Evolutionary conservation across 2,797 vertebrate genomes (phyloP), one percentile per base, ranked within the genome.

Genomic region (Schizopygopsis pylzovi): DNA sequence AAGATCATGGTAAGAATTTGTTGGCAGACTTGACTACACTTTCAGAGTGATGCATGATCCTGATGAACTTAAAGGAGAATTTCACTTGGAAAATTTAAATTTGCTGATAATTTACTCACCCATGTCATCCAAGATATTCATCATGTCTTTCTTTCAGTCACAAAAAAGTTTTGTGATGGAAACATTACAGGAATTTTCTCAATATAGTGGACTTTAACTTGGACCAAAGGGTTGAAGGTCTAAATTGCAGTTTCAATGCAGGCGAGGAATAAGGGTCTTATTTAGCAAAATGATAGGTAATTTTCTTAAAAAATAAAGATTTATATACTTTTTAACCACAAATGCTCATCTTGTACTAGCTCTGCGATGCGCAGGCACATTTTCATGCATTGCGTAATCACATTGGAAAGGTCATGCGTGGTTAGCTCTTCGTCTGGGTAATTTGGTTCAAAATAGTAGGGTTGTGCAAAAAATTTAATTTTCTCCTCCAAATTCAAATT

Each of bases 1-100:
- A 87, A 20, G 79, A 80, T 54, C 59, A 76, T 79, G 77, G 86
- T 87, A 84, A 76, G 47, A 73, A 37, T 70, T 20, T 25, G 54
- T 45, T 20, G 18, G 25, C 9, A 16, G 59, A 47, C 49, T 25
- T 33, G 3, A 47, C 37, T 25, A 54, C 45, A 28, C 41, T 33
- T 33, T 65, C 11, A 37, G 28, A 68, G 28, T 39, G 11, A 68
- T 49, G 22, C 39, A 25, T 59, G 37, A 41, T 59, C 12, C 37
- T 41, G 37, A 25, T 59, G 12, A 25, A 22, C 22, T 37, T 52
- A 16, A 52, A 49, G 49, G 15, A 49, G 15, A 49, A 52, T 16
- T 52, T 37, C 20, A 20, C 52, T 54, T 16, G 15, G 1, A 61
- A 12, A 61, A 10, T 16, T 1, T 4, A 12, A 12, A 25, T 20